These are phyloP conservation scores for Mylabris phalerata DNA, from an alignment of 1,140 invertebrate species.

Conservation along the genomic window DNA sequence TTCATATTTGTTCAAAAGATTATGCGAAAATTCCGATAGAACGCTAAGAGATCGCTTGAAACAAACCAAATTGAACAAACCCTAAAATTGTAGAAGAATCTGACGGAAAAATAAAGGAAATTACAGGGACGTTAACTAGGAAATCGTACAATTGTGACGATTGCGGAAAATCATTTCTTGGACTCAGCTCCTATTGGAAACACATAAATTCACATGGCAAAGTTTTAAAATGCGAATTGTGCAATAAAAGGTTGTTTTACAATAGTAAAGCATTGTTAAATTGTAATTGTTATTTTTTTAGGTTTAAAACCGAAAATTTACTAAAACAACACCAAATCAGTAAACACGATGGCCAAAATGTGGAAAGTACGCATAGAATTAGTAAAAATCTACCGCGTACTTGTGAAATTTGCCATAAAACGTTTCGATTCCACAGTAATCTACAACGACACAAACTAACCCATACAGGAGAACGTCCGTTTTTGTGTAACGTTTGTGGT, in stretches of 20 bases:
- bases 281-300: slow-evolving; percentile 8
- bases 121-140: too few relatives aligned
- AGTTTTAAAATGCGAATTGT: slow-evolving; percentile 10
- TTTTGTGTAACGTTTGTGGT: slow-evolving; percentile 66
- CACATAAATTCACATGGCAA: slow-evolving; percentile 8
- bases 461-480: slow-evolving; percentile 66
- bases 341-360: neutral
- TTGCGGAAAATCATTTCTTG: neutral
- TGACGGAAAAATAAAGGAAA: neutral
- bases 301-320: slow-evolving; percentile 12
- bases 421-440: slow-evolving; percentile 26
- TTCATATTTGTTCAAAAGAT: slow-evolving; percentile 24
- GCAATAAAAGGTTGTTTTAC: slow-evolving; percentile 5
- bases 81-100: too few relatives aligned
- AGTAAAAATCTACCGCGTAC: slow-evolving; percentile 21
- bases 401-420: slow-evolving; percentile 29
- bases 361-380: slow-evolving; percentile 5
- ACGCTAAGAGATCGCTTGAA: slow-evolving; percentile 19
- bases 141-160: slow-evolving; percentile 3
- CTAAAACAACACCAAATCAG: slow-evolving; percentile 7
- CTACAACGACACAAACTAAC: slow-evolving; percentile 55
- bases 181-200: slow-evolving; percentile 3
- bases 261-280: neutral
- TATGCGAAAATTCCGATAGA: slow-evolving; percentile 28
- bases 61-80: neutral